Base-by-base conservation (phyloP, 2,113 vertebrate species). In the Mellivora capensis region DNA sequence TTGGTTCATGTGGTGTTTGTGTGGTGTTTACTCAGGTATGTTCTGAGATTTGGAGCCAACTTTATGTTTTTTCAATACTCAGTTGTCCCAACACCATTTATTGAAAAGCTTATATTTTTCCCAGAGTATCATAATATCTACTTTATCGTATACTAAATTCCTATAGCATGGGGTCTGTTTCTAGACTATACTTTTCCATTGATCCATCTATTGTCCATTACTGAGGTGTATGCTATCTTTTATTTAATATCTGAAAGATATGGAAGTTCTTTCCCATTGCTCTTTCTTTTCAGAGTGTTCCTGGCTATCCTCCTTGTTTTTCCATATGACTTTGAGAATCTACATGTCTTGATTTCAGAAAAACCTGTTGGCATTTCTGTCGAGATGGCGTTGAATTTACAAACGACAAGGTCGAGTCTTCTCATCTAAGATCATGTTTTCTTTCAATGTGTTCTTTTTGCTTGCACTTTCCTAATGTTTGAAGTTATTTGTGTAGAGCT, bases 321-420 rank as follows among this genome's bases (percentile, higher is more conserved):
- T 96, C 93, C 72, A 10, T 77, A 23, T 69, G 84, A 94, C 96
- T 86, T 94, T 90, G 72, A 90, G 91, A 96, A 88, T 71, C 88
- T 86, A 42, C 15, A 9, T 69, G 39, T 80, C 74, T 76, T 81
- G 57, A 91, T 94, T 96, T 59, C 31, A 84, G 76, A 80, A 92
- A 57, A 72, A 59, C 39, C 21, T 67, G 3, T 97, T 87, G 44
- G 31, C 84, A 37, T 96, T 97, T 95, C 59, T 86, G 37, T 71
- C 72, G 59, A 57, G 62, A 85, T 94, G 64, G 72, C 44, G 54
- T 95, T 94, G 81, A 84, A 61, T 88, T 39, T 87, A 37, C 81
- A 54, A 61, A 81, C 83, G 80, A 71, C 4, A 18, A 93, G 49
- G 18, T 39, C 31, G 29, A 77, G 17, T 94, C 87, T 89, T 89